Base-by-base conservation (phyloP, 2,888 invertebrate genomes). In the Ophion ventricosus region DNA sequence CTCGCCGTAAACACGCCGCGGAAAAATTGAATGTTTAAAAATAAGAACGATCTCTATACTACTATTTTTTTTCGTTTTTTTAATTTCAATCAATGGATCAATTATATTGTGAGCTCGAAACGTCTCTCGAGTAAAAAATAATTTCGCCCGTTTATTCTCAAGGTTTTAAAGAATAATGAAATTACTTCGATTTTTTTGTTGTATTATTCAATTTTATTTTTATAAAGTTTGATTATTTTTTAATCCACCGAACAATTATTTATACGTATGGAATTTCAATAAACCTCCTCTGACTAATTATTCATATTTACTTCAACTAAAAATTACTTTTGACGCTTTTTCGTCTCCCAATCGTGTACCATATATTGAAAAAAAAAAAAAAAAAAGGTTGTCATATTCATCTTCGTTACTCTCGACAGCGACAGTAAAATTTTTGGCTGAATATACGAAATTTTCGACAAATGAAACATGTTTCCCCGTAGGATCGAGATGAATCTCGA, bases 1-100 rank as follows among this genome's bases (percentile, higher is more conserved):
- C n/a, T 10, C 56, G n/a, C 70, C 5, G 54, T 70, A 70, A 83
- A 79, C 82, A 80, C 82, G 79, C 78, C 54, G 11, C 35, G 56
- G 10, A n/a, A 54, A 69, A 59, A 43, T 26, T 61, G 10, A 69
- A 69, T 69, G 4, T 25, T 69, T n/a, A 26, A 54, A 14, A 25
- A 49, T 11, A 43, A 7, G 0, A 25, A 5, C 0, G 1, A 11
- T 20, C 20, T 40, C 7, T 10, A 43, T 20, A 23, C 7, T 40
- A 17, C 11, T 14, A 29, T 73, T 59, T 61, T 35, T 72, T 72
- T 57, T 59, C 8, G n/a, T 72, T 40, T 49, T 72, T 40, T 49
- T n/a, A 26, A n/a, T 49, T 26, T 25, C n/a, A 25, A 2, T n/a
- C 17, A 29, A 69, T 54, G 10, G 29, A 17, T 54, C n/a, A 26